Base-by-base conservation (phyloP, 2,888 invertebrate genomes). In the Acronicta psi region DNA sequence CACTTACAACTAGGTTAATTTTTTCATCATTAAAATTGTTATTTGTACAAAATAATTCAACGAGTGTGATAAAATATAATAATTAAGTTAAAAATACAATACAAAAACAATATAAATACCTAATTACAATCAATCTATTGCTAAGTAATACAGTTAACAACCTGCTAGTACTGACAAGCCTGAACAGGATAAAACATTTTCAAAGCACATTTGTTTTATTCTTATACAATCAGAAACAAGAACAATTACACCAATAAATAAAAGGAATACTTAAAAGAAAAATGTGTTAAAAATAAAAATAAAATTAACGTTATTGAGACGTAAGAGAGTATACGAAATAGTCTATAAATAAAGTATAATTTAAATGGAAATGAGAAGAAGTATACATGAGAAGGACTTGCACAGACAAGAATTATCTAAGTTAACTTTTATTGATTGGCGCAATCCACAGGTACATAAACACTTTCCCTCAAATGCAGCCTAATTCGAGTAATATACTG, bases 1-100 rank as follows among this genome's bases (percentile, higher is more conserved):
- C 75, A 77, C 87, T 87, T 91, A 92, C 65, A 84, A 82, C 89
- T 92, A 92, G 78, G 84, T 90, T 91, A 91, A 84, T 86, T 89
- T 84, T 82, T 81, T 67, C 81, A 83, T 86, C 83, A 88, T 87
- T 88, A 90, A 88, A 91, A 91, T 89, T 88, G 90, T 91, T 92
- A 92, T 93, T 93, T 93, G 94, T 93, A 94, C 94, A 93, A 90
- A 93, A 90, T 91, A 91, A 92, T 92, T 91, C 91, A 92, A 93
- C 93, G 89, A 91, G 91, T 88, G 86, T 86, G 81, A 92, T 91
- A 92, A 90, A 93, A 90, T 92, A 89, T 91, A 84, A 85, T 86
- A 83, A 88, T 87, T 88, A 91, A 88, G 88, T 86, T 91, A 90
- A 91, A 90, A 74, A 71, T 88, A 86, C 86, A 85, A 89, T 88